phyloP scores from a whole-genome alignment of 2,888 invertebrate genomes.

The Celastrina argiolus region DNA sequence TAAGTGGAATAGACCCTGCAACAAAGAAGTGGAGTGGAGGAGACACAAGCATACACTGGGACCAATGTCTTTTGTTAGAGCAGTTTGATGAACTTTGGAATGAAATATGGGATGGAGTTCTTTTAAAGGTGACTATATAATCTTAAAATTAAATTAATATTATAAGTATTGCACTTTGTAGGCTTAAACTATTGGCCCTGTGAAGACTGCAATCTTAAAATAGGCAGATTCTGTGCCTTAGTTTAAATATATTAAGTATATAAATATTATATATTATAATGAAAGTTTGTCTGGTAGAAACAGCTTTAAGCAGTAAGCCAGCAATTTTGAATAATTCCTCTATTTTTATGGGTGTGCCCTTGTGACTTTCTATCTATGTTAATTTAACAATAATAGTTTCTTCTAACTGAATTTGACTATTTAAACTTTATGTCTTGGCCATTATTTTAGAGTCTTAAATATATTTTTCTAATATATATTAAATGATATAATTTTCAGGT shows the following conservation, averaged over 20 bases:
- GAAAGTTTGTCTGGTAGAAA: no score
- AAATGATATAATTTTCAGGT: constrained; percentile 44
- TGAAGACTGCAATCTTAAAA: no score
- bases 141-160: neutral
- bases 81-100: constrained; percentile 84
- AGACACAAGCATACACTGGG: constrained; percentile 80
- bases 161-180: no score
- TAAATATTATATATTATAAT: no score
- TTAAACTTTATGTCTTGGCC: neutral
- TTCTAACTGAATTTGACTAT: no score
- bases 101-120: constrained; percentile 85
- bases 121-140: constrained; percentile 73
- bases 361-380: neutral
- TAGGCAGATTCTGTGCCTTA: no score
- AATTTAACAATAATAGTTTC: no score
- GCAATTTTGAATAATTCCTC: no score
- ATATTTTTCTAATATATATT: neutral
- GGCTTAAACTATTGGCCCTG: no score
- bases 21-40: constrained; percentile 80
- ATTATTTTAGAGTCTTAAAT: neutral
- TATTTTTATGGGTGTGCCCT: no score
- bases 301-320: no score
- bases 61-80: constrained; percentile 83
- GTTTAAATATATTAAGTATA: no score
- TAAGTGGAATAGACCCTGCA: constrained; percentile 75